These are phyloP conservation scores for Tetramorium alpestre DNA, from an alignment of 1,140 invertebrate species.

Conservation along the genomic window DNA sequence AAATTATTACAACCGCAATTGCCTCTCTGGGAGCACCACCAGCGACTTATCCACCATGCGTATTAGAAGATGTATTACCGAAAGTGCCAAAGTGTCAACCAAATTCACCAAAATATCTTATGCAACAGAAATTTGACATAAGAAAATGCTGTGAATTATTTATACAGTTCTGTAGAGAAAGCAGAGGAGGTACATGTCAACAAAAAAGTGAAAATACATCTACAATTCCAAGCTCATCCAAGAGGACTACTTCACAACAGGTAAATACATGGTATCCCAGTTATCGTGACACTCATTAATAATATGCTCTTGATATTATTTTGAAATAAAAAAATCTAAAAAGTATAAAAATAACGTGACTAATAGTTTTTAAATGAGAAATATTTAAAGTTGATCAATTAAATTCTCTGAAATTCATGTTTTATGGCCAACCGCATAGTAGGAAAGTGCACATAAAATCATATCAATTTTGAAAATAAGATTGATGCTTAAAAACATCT, in stretches of 20 bases:
- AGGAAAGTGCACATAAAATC: background rate
- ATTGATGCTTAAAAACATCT: background rate
- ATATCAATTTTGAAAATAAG: background rate
- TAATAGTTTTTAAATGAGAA: background rate
- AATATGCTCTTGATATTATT: background rate
- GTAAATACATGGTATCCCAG: conserved; percentile 58
- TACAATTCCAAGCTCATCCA: conserved; percentile 55
- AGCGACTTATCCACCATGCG: conserved; percentile 68
- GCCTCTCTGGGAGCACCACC: conserved; percentile 76
- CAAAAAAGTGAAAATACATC: conserved; percentile 51
- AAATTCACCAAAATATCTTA: conserved; percentile 77
- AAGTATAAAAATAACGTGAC: background rate
- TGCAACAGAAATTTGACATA: conserved; percentile 81
- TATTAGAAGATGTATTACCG: conserved; percentile 77
- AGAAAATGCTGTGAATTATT: conserved; percentile 80
- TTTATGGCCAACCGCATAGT: background rate
- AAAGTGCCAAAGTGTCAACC: conserved; percentile 80
- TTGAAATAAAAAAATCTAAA: background rate
- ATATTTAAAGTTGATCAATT: background rate
- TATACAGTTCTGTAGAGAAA: conserved; percentile 76
- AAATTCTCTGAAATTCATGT: background rate
- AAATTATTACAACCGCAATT: conserved; percentile 78
- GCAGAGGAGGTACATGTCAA: conserved; percentile 33
- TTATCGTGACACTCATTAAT: background rate
- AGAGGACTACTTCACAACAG: conserved; percentile 59